Conservation (phyloP, 2,113 vertebrate species). For the Illadopsis cleaveri region DNA sequence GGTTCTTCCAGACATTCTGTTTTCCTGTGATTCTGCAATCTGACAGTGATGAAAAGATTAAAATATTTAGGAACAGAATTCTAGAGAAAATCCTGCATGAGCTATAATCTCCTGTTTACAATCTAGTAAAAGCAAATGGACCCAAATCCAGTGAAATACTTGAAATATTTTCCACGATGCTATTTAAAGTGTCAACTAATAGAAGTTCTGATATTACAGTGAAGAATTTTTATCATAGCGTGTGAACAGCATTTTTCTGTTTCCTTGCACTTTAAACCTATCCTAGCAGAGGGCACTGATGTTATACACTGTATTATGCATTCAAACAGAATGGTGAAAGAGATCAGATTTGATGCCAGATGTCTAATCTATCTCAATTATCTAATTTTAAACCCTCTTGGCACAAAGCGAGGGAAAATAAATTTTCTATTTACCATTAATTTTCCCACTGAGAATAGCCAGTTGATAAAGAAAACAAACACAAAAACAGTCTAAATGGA, state of each 20-base stretch:
- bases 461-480: conserved; percentile 9
- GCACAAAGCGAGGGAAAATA: not conserved
- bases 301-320: not conserved
- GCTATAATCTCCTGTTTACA: conserved; percentile 1
- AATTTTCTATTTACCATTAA: conserved; percentile 32
- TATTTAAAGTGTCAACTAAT: not conserved
- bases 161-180: not conserved
- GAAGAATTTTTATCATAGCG: not conserved
- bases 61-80: conserved; percentile 19
- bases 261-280: not conserved
- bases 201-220: not conserved
- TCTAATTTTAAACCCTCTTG: conserved; percentile 22
- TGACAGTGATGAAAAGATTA: conserved; percentile 42
- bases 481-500: not conserved
- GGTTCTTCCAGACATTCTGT: not conserved
- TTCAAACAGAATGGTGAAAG: not conserved
- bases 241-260: not conserved
- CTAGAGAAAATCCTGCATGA: conserved; percentile 19
- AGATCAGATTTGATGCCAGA: conserved; percentile 1
- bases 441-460: not conserved
- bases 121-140: conserved; percentile 42
- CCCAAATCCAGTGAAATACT: not conserved
- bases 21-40: not conserved
- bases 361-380: conserved; percentile 36
- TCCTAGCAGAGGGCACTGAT: conserved; percentile 12